A percentile compares a stretch with the other conserved stretches of the same genome.
These are phyloP conservation scores for Elysia crispata DNA, from an alignment of 2,888 invertebrate species.

Conservation along the genomic window DNA sequence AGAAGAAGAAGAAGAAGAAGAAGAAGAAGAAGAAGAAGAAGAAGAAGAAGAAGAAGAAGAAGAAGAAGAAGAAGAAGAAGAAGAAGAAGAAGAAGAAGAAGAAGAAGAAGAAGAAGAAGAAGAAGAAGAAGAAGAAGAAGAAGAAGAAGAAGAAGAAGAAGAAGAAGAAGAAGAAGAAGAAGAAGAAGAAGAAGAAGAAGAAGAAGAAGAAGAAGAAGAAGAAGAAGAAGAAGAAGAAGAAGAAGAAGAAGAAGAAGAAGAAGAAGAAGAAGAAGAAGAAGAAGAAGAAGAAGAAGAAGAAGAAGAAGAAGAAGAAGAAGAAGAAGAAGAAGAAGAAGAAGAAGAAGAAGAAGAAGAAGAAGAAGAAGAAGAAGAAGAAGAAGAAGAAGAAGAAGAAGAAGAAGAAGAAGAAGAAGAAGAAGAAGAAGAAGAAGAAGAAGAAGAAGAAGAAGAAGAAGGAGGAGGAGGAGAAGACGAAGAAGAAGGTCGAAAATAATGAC, in stretches of 20 bases:
- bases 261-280: constrained; percentile 17
- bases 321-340: constrained; percentile 20
- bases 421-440: constrained; percentile 24
- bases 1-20: constrained; percentile 13
- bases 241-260: constrained; percentile 21
- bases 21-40: constrained; percentile 19
- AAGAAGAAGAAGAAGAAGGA: constrained; percentile 19
- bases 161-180: constrained; percentile 22
- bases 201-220: neutral
- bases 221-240: constrained; percentile 10
- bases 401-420: constrained; percentile 11
- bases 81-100: constrained; percentile 16
- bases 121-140: constrained; percentile 13
- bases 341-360: constrained; percentile 18
- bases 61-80: constrained; percentile 31
- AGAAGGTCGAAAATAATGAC: too few species aligned
- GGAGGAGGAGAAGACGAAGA: too few species aligned
- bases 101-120: constrained; percentile 13
- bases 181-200: constrained; percentile 16
- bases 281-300: constrained; percentile 24
- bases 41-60: constrained; percentile 19
- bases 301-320: constrained; percentile 5
- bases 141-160: constrained; percentile 34
- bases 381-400: constrained; percentile 34
- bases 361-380: constrained; percentile 35